phyloP scores from a whole-genome alignment of 2,113 vertebrate genomes.

The Halcyon malimbica region DNA sequence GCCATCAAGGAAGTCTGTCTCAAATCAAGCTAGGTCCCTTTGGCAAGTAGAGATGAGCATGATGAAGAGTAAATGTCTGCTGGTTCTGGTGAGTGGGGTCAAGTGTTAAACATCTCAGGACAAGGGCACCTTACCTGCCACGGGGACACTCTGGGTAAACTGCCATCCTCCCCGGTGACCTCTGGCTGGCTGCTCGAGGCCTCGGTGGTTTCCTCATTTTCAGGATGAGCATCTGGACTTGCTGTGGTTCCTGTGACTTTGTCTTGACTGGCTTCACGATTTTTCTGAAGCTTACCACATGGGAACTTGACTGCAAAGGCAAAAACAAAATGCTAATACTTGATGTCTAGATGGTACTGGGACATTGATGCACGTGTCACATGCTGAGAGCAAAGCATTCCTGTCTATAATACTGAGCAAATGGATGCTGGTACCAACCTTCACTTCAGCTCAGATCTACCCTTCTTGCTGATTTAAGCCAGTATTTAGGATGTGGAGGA shows the following conservation, averaged over 20 bases:
- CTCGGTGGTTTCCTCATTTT: background rate
- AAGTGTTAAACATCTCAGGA: background rate
- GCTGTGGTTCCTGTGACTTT: background rate
- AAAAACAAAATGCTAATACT: background rate
- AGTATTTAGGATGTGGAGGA: background rate
- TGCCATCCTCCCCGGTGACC: background rate
- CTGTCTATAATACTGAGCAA: background rate
- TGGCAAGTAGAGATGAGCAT: accelerated
- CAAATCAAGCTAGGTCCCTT: background rate
- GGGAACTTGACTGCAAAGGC: background rate
- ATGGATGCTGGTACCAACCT: background rate
- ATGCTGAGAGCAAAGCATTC: background rate
- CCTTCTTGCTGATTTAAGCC: background rate
- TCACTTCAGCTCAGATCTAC: background rate
- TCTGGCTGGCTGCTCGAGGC: background rate
- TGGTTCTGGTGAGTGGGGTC: background rate
- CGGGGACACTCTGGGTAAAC: accelerated
- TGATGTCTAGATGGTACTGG: background rate
- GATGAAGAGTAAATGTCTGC: background rate
- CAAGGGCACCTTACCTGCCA: background rate
- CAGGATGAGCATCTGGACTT: background rate
- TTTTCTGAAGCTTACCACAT: background rate
- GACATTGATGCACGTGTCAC: background rate
- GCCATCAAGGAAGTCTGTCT: background rate
- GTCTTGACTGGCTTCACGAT: background rate